These are phyloP conservation scores for Catostylus mosaicus DNA, from an alignment of 30 jellyfish, hydroid and myxozoan species.

Conservation along the genomic window DNA sequence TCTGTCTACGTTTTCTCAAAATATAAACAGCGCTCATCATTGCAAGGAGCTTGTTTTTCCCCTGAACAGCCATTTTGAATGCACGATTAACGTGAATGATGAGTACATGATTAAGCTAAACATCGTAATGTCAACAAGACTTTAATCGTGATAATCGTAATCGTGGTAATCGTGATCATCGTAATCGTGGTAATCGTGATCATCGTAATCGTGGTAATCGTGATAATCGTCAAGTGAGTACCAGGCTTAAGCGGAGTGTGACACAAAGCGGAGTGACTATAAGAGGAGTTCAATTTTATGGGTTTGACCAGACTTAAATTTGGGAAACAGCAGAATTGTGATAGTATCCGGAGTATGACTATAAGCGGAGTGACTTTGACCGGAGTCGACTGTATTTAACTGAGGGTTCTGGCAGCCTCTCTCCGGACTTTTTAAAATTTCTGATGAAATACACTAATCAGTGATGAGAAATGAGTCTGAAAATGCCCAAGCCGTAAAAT, in stretches of 20 bases:
- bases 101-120: neutral
- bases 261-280: too few relatives aligned
- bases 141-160: slow-evolving; percentile 4
- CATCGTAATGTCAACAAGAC: neutral
- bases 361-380: too few relatives aligned
- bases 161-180: slow-evolving; percentile 26
- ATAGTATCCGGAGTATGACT: too few relatives aligned
- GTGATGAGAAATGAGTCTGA: too few relatives aligned
- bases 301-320: too few relatives aligned
- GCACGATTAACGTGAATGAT: neutral
- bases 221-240: slow-evolving; percentile 19
- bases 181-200: slow-evolving; percentile 21
- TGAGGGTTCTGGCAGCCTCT: too few relatives aligned
- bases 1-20: slow-evolving; percentile 21
- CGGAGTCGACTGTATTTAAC: too few relatives aligned
- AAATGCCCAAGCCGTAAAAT: too few relatives aligned
- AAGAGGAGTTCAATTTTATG: too few relatives aligned
- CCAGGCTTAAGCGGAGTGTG: slow-evolving; percentile 23
- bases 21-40: slow-evolving; percentile 34
- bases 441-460: too few relatives aligned
- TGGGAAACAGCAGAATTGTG: too few relatives aligned
- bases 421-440: too few relatives aligned
- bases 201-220: slow-evolving; percentile 15
- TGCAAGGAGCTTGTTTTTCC: slow-evolving; percentile 11
- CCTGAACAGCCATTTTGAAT: slow-evolving; percentile 5